phyloP scores from a whole-genome alignment of 1,140 invertebrate genomes.

The Penaeus vannamei region DNA sequence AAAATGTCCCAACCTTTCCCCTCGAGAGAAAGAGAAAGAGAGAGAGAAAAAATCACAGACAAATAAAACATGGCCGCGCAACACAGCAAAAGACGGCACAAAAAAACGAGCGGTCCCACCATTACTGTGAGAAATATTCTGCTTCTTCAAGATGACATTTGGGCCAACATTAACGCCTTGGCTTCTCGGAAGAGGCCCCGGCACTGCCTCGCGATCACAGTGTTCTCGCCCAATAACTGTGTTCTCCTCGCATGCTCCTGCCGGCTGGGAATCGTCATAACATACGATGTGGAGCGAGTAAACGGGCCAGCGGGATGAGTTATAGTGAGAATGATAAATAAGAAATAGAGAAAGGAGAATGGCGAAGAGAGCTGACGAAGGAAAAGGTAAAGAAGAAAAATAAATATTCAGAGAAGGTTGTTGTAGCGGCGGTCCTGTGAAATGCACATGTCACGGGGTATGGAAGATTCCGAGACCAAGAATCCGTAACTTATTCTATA shows the following conservation, averaged over 20 bases:
- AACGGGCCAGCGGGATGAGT: too few relatives aligned
- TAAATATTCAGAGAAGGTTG: too few relatives aligned
- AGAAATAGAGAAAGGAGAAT: too few relatives aligned
- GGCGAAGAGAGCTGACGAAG: too few relatives aligned
- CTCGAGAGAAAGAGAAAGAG: background rate
- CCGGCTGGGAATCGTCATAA: background rate
- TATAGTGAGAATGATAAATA: too few relatives aligned
- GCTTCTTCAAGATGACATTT: slow-evolving; percentile 51
- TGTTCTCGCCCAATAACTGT: background rate
- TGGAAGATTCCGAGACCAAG: too few relatives aligned
- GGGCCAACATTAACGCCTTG: slow-evolving; percentile 45
- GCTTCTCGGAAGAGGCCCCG: slow-evolving; percentile 50
- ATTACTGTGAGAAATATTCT: slow-evolving; percentile 42
- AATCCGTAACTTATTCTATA: too few relatives aligned
- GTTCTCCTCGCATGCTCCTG: background rate
- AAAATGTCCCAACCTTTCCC: background rate
- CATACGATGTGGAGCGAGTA: too few relatives aligned
- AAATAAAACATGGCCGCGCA: background rate
- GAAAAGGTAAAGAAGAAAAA: too few relatives aligned
- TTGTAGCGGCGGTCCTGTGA: too few relatives aligned
- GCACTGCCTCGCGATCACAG: slow-evolving; percentile 51
- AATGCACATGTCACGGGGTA: too few relatives aligned
- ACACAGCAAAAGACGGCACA: background rate
- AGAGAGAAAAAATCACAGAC: slow-evolving; percentile 2
- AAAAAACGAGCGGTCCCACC: background rate